Conservation (phyloP, 2,888 invertebrate species). For the Eristalis tenax region DNA sequence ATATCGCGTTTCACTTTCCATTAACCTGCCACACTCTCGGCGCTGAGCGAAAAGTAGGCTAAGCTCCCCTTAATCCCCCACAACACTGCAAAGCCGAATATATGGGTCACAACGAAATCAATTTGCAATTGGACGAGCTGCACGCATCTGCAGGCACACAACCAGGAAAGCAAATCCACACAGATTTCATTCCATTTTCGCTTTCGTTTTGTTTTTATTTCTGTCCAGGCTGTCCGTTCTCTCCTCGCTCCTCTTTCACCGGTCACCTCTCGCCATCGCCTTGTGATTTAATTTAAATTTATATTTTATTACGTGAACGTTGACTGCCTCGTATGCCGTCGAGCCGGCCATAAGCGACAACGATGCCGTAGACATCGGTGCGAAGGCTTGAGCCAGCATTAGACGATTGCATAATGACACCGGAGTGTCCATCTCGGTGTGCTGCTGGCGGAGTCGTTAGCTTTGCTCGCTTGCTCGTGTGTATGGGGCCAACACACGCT, state of each 20-base stretch:
- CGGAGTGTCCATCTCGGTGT: conserved; percentile 50
- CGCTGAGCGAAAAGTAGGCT: conserved; percentile 24
- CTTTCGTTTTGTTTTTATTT: conserved; percentile 6
- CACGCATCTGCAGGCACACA: conserved; percentile 23
- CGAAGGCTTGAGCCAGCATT: conserved; percentile 24
- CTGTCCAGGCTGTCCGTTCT: neutral
- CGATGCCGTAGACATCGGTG: neutral
- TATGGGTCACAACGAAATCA: conserved; percentile 52
- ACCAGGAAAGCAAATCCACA: conserved; percentile 46
- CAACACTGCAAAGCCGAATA: conserved; percentile 18
- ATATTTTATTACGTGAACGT: conserved; percentile 63
- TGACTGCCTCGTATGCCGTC: conserved; percentile 20
- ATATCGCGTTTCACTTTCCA: conserved; percentile 6
- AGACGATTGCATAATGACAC: conserved; percentile 41
- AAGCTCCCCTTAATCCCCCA: conserved; percentile 14
- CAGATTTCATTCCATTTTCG: conserved; percentile 39
- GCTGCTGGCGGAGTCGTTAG: conserved; percentile 26
- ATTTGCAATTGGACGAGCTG: conserved; percentile 25
- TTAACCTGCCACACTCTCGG: neutral
- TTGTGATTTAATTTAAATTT: conserved; percentile 59
- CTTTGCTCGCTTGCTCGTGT: neutral
- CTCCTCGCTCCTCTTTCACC: neutral
- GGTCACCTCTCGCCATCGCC: conserved; percentile 8
- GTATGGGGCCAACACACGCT: conserved; percentile 27
- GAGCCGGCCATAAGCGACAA: conserved; percentile 5